Evolutionary conservation across 2,113 vertebrate genomes (phyloP).

Genomic region (Cephalopholis sonnerati): DNA sequence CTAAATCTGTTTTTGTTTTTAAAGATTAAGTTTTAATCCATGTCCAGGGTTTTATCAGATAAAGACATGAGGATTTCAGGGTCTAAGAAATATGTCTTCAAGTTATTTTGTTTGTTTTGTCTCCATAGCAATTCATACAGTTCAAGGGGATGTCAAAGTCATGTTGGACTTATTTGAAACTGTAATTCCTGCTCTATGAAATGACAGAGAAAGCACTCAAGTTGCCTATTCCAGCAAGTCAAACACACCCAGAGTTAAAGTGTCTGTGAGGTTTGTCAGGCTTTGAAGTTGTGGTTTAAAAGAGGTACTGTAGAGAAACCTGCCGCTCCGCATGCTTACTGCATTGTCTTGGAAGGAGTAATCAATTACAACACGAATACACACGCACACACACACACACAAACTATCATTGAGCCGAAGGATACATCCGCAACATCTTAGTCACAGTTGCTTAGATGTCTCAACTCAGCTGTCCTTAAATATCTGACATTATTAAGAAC

Average conservation of each 20-base stretch:
- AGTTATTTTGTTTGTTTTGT: conserved; percentile 31
- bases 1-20: conserved; percentile 47
- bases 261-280: not conserved
- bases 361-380: conserved; percentile 15
- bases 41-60: conserved; percentile 15
- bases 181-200: not conserved
- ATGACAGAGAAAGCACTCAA: not conserved
- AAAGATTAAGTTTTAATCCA: conserved; percentile 46
- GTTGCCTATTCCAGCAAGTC: not conserved
- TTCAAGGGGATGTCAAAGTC: conserved; percentile 35
- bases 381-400: not conserved
- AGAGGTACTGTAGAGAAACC: conserved; percentile 48
- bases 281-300: not conserved
- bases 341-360: conserved; percentile 2
- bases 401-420: not conserved
- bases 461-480: not conserved
- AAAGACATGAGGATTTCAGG: conserved; percentile 31
- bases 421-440: conserved; percentile 19
- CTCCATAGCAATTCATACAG: not conserved
- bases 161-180: not conserved
- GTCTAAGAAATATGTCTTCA: conserved; percentile 2
- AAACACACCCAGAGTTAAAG: conserved; percentile 35
- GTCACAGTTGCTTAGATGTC: not conserved
- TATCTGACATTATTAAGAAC: conserved; percentile 7
- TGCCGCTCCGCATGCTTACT: conserved; percentile 55